Evolutionary conservation across 2,888 invertebrate species (phyloP).

Genomic region (Ormyrus nitidulus): DNA sequence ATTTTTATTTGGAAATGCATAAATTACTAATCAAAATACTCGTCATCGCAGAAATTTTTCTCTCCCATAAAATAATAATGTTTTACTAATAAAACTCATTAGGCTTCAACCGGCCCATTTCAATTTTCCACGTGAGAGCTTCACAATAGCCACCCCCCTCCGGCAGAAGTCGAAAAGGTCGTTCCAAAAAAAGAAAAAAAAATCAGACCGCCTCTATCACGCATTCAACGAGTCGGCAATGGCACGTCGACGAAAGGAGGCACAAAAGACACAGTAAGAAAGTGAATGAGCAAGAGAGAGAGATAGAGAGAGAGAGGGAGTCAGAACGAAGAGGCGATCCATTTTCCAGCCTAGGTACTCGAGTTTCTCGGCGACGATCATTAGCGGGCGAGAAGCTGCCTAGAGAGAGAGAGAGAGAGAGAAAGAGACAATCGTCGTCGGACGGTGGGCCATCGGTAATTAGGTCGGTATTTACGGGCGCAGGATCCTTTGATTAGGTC

Average conservation of each 20-base stretch:
- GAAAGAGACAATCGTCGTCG: constrained; percentile 18
- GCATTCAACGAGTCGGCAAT: neutral
- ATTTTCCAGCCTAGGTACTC: neutral
- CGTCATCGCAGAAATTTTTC: too few relatives aligned
- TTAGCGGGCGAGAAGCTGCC: constrained; percentile 10
- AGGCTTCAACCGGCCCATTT: too few relatives aligned
- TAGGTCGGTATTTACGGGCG: constrained; percentile 22
- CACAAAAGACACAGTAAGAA: too few relatives aligned
- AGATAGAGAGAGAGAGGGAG: neutral
- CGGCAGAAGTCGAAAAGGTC: neutral
- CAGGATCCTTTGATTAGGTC: constrained; percentile 41
- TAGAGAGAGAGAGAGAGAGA: neutral
- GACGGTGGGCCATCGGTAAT: constrained; percentile 10
- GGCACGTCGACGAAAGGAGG: neutral
- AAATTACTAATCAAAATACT: too few relatives aligned
- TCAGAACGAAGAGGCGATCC: neutral
- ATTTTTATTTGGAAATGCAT: too few relatives aligned
- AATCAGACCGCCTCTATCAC: neutral
- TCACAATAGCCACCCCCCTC: too few relatives aligned
- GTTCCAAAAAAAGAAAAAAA: neutral
- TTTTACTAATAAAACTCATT: too few relatives aligned
- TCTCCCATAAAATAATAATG: too few relatives aligned
- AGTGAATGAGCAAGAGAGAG: neutral
- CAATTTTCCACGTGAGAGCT: too few relatives aligned
- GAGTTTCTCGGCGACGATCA: constrained; percentile 17